Evolutionary conservation across 2,113 vertebrate species (phyloP).

Genomic region (Scortum barcoo): DNA sequence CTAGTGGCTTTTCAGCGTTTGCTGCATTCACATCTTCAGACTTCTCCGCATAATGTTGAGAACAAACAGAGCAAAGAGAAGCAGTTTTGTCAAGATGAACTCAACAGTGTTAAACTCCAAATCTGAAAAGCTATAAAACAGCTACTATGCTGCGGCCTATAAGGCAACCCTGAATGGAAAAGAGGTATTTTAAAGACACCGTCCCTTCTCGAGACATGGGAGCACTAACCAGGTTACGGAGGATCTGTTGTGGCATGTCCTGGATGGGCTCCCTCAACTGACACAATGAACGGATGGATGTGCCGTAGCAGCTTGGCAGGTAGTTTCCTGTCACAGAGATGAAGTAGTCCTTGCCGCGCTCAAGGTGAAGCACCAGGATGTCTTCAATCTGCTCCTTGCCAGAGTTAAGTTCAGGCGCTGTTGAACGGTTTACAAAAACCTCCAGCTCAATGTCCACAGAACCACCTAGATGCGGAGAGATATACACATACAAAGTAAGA

Average conservation of each 20-base stretch:
- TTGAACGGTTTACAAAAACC: conserved; percentile 94
- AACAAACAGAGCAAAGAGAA: conserved; percentile 10
- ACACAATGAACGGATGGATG: conserved; percentile 89
- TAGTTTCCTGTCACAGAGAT: conserved; percentile 93
- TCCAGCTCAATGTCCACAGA: conserved; percentile 90
- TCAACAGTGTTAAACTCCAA: neutral
- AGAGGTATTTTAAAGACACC: conserved; percentile 8
- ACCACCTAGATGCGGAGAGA: conserved; percentile 83
- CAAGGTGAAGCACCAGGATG: conserved; percentile 94
- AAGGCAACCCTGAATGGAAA: neutral
- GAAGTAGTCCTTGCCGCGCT: conserved; percentile 96
- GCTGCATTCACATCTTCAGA: conserved; percentile 52
- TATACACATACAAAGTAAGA: neutral
- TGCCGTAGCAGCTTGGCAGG: conserved; percentile 94
- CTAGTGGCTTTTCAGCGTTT: conserved; percentile 86
- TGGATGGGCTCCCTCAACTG: conserved; percentile 91
- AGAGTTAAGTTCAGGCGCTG: conserved; percentile 90
- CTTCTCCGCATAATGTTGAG: conserved; percentile 80
- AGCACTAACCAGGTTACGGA: conserved; percentile 88
- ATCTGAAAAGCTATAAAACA: neutral
- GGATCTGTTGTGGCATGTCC: conserved; percentile 87
- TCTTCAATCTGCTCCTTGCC: conserved; percentile 93
- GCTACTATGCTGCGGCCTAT: neutral
- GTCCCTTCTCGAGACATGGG: neutral
- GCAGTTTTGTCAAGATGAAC: neutral